These are phyloP conservation scores for Protaetia brevitarsis DNA, from an alignment of 1,140 invertebrate species.

Conservation along the genomic window DNA sequence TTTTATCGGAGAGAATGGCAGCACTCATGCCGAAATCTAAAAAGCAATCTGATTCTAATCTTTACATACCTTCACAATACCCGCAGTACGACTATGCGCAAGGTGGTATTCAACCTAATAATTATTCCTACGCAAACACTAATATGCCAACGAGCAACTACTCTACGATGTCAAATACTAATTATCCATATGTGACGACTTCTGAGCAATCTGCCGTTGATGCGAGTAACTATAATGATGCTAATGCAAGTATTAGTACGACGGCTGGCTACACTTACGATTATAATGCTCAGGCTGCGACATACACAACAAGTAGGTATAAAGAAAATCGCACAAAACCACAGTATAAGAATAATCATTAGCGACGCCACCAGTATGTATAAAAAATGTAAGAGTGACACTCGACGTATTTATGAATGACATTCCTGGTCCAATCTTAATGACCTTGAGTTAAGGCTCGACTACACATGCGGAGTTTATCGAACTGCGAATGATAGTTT, in stretches of 20 bases:
- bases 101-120: background rate
- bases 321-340: background rate
- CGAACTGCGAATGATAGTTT: too few species aligned
- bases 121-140: background rate
- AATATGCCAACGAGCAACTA: background rate
- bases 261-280: background rate
- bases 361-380: too few species aligned
- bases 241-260: background rate
- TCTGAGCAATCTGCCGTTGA: background rate
- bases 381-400: too few species aligned
- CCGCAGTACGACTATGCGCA: conserved; percentile 4
- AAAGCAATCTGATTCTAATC: background rate
- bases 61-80: conserved; percentile 5
- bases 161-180: conserved; percentile 1
- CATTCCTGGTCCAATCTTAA: too few species aligned
- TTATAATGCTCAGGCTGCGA: background rate
- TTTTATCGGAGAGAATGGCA: conserved; percentile 30
- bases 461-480: too few species aligned
- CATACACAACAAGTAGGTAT: background rate
- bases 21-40: conserved; percentile 25
- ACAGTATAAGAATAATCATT: too few species aligned
- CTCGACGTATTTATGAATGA: too few species aligned
- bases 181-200: background rate
- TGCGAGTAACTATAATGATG: background rate
- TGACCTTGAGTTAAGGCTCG: too few species aligned